Conservation (phyloP, 2,797 vertebrate genomes). For the Bovichtus variegatus region DNA sequence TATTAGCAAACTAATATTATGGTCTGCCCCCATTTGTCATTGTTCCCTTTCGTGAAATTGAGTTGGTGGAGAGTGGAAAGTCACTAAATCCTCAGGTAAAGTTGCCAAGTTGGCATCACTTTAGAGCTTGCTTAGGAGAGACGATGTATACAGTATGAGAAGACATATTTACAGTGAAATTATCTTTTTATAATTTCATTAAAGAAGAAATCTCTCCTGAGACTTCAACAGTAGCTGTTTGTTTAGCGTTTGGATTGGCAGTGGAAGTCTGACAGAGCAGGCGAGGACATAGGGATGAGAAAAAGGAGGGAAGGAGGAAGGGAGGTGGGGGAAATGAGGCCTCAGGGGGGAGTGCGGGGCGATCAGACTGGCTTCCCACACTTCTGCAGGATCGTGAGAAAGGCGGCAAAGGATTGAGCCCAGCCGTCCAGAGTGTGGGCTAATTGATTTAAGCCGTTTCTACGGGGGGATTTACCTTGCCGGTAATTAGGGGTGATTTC, state of each 20-base stretch:
- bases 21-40: constrained; percentile 20
- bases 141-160: background rate
- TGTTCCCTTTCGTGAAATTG: constrained; percentile 30
- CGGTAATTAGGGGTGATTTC: constrained; percentile 73
- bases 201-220: background rate
- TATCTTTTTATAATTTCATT: background rate
- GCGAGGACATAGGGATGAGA: constrained; percentile 19
- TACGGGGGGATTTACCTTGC: constrained; percentile 60
- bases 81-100: constrained; percentile 30
- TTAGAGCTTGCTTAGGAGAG: background rate
- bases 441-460: constrained; percentile 79
- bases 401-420: constrained; percentile 61
- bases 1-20: constrained; percentile 34
- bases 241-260: background rate
- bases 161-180: constrained; percentile 13
- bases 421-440: constrained; percentile 58
- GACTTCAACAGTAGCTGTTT: background rate
- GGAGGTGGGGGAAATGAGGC: constrained; percentile 10
- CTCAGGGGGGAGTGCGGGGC: constrained; percentile 13
- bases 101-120: constrained; percentile 21
- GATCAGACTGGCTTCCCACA: constrained; percentile 63
- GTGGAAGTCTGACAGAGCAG: constrained; percentile 1
- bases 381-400: constrained; percentile 78
- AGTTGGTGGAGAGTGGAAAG: constrained; percentile 24
- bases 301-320: background rate